Base-by-base conservation (phyloP, 2,113 vertebrate species). In the Myotis davidii region DNA sequence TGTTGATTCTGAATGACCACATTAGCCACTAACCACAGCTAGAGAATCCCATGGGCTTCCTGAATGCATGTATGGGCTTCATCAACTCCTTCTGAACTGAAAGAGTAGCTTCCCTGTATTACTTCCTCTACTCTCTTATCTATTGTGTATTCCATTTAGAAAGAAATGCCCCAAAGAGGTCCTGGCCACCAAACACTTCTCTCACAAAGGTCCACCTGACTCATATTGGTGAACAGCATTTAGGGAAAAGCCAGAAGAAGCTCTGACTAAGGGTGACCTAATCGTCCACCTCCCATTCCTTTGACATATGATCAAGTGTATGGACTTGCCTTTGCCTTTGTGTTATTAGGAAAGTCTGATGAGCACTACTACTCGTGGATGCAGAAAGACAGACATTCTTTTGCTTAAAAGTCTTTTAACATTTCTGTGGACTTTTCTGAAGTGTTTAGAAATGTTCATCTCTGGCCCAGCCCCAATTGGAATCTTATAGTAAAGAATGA, bases 11-110 rank as follows among this genome's bases (percentile, higher is more conserved):
- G 96, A 99, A 99, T 0, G 98, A 99, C 6, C 98, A 99, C 98
- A 99, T 99, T 86, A 99, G 99, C 93, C 99, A 99, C 96, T 99
- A 99, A 12, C 99, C 98, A 0, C 99, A 99, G 96, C 98, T 99
- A 92, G 99, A 99, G 92, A 99, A 99, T 96, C 99, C 99, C 14
- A 98, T 97, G 1, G 99, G 99, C 78, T 99, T 99, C 97, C 97
- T 99, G 48, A 99, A 99, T 0, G 99, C 99, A 0, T 99, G 99
- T 70, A 98, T 99, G 79, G 99, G 98, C 94, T 99, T 99, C 89
- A 99, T 99, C 98, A 99, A 99, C 98, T 99, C 99, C 67, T 99
- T 99, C 67, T 99, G 98, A 99, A 81, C 94, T 81, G 81, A 83
- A 39, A 90, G 88, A 39, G 85, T 96, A 95, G 94, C 88, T 77